A percentile compares a stretch with the other conserved stretches of the same genome.
These are phyloP conservation scores for Caenorhabditis inopinata DNA, from an alignment of 1,140 invertebrate species.

Conservation along the genomic window DNA sequence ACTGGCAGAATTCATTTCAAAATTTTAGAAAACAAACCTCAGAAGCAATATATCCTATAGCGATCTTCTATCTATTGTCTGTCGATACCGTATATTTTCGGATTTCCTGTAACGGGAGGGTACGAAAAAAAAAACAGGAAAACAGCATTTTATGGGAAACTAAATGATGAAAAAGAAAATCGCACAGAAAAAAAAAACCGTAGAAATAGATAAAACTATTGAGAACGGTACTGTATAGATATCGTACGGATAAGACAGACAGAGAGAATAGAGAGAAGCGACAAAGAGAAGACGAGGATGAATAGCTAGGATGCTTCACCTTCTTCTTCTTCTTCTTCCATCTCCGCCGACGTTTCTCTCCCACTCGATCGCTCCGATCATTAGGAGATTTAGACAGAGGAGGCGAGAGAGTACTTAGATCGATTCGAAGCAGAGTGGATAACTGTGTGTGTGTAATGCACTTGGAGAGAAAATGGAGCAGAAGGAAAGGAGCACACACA, in stretches of 20 bases:
- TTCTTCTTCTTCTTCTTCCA: constrained; percentile 6
- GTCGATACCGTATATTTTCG: too few species aligned
- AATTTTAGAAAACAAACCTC: too few species aligned
- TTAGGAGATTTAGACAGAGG: constrained; percentile 26
- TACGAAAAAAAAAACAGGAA: background rate
- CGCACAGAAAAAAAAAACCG: too few species aligned
- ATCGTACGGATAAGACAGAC: background rate
- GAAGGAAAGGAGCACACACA: background rate
- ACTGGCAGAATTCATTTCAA: too few species aligned
- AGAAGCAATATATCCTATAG: too few species aligned
- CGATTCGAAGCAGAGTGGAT: background rate
- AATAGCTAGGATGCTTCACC: constrained; percentile 18
- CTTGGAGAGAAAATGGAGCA: constrained; percentile 26
- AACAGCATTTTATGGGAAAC: background rate
- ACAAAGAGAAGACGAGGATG: constrained; percentile 9
- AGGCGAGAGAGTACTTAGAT: background rate
- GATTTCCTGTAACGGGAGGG: too few species aligned
- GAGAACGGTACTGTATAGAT: background rate
- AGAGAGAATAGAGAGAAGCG: background rate
- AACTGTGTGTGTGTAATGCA: constrained; percentile 32
- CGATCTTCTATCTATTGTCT: too few species aligned
- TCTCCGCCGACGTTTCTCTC: too few species aligned
- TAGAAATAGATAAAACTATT: constrained; percentile 30
- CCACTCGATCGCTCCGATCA: constrained; percentile 11
- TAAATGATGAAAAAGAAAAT: background rate